A percentile compares a stretch with the other conserved stretches of the same genome.
phyloP scores from a whole-genome alignment of 2,113 vertebrate genomes.

The Falcunculus frontatus region DNA sequence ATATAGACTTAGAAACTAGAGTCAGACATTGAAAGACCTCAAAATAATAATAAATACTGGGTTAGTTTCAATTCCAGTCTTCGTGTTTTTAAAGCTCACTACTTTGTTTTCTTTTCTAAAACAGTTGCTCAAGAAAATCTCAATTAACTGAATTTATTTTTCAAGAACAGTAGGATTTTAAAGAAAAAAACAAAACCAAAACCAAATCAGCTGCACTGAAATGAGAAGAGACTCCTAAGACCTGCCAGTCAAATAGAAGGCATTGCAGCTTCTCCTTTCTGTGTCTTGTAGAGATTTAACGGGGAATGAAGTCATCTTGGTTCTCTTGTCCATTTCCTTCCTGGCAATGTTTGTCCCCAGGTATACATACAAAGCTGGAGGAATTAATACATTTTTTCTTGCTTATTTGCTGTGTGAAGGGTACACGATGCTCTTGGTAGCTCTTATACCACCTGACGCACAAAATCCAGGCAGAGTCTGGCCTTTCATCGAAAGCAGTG shows the following conservation, averaged over 20 bases:
- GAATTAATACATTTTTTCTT: neutral
- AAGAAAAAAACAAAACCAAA: neutral
- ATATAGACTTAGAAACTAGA: neutral
- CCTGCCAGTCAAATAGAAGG: neutral
- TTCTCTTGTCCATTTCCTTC: neutral
- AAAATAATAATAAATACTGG: neutral
- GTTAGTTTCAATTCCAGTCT: neutral
- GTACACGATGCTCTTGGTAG: neutral
- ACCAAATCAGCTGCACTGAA: neutral
- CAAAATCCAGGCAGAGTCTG: neutral
- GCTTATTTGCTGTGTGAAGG: neutral
- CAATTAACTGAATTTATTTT: neutral
- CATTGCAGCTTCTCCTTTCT: neutral
- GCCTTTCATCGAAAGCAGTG: rapidly evolving
- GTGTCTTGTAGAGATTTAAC: neutral
- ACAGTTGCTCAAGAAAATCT: neutral
- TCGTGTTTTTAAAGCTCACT: neutral
- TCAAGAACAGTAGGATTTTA: neutral
- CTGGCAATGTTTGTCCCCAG: neutral
- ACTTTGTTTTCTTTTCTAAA: neutral
- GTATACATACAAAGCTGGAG: neutral
- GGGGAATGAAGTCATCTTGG: neutral
- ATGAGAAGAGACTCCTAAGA: neutral
- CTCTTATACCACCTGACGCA: neutral
- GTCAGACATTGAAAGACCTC: neutral